A percentile compares a stretch with the other conserved stretches of the same genome.
These are phyloP conservation scores for Callionymus lyra DNA, from an alignment of 2,113 vertebrate species.

Conservation along the genomic window DNA sequence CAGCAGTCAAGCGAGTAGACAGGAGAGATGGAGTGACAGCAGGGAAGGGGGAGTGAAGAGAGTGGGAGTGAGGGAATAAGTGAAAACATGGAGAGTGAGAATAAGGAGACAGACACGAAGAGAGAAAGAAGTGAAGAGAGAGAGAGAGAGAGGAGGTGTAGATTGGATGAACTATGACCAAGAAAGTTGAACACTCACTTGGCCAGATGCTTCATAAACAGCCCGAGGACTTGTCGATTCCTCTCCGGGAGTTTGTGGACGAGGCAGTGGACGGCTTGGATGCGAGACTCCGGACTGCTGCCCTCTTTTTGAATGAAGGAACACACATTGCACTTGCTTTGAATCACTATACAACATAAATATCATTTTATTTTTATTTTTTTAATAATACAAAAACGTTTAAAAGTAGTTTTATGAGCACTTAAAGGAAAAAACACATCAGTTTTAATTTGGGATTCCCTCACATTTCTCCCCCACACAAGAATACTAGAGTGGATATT, in stretches of 20 bases:
- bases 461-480: no score
- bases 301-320: constrained; percentile 68
- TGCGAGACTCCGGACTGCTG: constrained; percentile 84
- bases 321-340: constrained; percentile 19
- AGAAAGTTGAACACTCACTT: constrained; percentile 76
- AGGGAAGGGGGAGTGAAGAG: constrained; percentile 60
- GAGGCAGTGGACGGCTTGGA: constrained; percentile 85
- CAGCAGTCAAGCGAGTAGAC: constrained; percentile 48
- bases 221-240: constrained; percentile 88
- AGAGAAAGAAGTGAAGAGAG: neutral
- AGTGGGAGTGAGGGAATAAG: constrained; percentile 57
- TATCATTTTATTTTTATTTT: no score
- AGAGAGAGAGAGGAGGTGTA: constrained; percentile 30
- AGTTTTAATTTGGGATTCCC: no score
- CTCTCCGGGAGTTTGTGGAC: constrained; percentile 92
- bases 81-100: constrained; percentile 61
- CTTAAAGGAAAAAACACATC: no score
- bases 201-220: constrained; percentile 90
- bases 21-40: constrained; percentile 59
- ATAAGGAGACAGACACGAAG: constrained; percentile 55
- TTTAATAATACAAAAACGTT: no score
- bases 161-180: constrained; percentile 54
- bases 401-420: no score
- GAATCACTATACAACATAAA: constrained; percentile 23
- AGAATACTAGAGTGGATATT: no score